A percentile compares a stretch with the other conserved stretches of the same genome.
Conservation (phyloP, 2,113 vertebrate genomes). For the Chaetodon auriga region DNA sequence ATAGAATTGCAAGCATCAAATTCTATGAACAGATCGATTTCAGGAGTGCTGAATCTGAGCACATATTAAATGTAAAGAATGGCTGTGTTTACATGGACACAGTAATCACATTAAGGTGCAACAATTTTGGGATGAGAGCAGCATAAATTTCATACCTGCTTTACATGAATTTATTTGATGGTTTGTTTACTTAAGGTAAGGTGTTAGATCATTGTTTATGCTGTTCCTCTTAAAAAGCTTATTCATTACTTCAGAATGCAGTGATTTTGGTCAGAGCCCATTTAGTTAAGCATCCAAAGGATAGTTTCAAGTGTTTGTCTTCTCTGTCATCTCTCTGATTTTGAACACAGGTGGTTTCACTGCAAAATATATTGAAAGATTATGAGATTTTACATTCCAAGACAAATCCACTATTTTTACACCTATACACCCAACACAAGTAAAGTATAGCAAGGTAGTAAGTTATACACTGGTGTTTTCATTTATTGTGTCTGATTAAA, state of each 20-base stretch:
- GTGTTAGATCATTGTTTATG: conserved; percentile 5
- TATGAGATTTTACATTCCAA: conserved; percentile 13
- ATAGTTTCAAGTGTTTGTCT: conserved; percentile 3
- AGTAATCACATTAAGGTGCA: conserved; percentile 8
- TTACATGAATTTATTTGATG: conserved; percentile 17
- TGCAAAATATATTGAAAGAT: conserved; percentile 6
- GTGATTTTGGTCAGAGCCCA: conserved; percentile 9
- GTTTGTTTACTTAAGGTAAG: not conserved
- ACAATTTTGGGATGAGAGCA: conserved; percentile 6
- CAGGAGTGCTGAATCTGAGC: conserved; percentile 18
- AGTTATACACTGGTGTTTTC: conserved; percentile 7
- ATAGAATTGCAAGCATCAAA: conserved; percentile 40
- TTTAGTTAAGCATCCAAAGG: not conserved
- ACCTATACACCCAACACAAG: not conserved
- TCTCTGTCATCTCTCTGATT: conserved; percentile 22
- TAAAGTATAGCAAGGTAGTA: too few species aligned
- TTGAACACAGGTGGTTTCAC: not conserved
- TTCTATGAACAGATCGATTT: conserved; percentile 45
- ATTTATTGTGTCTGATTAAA: not conserved
- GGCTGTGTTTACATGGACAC: conserved; percentile 27
- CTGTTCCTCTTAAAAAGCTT: conserved; percentile 5
- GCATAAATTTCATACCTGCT: conserved; percentile 13
- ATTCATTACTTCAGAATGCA: not conserved
- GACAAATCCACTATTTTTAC: not conserved
- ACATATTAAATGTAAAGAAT: conserved; percentile 24